phyloP scores from a whole-genome alignment of 1,140 invertebrate genomes.

The Eufriesea mexicana region DNA sequence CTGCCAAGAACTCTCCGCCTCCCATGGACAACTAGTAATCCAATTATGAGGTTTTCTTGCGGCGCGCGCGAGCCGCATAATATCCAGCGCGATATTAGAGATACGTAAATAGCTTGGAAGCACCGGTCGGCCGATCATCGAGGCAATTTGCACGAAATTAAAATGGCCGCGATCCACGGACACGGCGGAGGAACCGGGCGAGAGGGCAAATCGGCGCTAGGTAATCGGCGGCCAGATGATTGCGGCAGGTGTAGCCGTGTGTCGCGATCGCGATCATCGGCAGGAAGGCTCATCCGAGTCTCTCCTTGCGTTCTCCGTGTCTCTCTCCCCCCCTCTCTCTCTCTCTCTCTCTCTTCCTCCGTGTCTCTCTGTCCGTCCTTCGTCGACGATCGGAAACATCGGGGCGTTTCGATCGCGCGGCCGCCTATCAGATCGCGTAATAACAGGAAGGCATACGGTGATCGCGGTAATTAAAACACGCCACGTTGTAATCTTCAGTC shows the following conservation, averaged over 20 bases:
- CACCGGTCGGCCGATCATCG: conserved; percentile 14
- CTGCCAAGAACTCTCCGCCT: too few relatives aligned
- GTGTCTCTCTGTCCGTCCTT: not conserved
- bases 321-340: not conserved
- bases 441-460: conserved; percentile 50
- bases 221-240: conserved; percentile 35
- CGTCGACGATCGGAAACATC: conserved; percentile 49
- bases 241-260: conserved; percentile 33
- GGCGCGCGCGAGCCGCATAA: not conserved
- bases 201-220: not conserved
- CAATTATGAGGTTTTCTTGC: conserved; percentile 9
- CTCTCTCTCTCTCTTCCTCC: not conserved
- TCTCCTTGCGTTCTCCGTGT: not conserved
- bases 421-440: conserved; percentile 53
- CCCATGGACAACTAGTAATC: conserved; percentile 6
- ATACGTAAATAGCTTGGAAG: not conserved
- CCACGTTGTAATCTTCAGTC: conserved; percentile 65
- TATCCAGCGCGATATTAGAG: conserved; percentile 8
- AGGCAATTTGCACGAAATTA: conserved; percentile 50
- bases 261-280: conserved; percentile 25
- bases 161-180: conserved; percentile 4
- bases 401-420: conserved; percentile 47
- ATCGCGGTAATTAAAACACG: conserved; percentile 70
- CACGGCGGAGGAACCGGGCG: too few relatives aligned
- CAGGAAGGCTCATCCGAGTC: not conserved